Conservation (phyloP, 2,888 invertebrate genomes). For the Cotesia congregata region DNA sequence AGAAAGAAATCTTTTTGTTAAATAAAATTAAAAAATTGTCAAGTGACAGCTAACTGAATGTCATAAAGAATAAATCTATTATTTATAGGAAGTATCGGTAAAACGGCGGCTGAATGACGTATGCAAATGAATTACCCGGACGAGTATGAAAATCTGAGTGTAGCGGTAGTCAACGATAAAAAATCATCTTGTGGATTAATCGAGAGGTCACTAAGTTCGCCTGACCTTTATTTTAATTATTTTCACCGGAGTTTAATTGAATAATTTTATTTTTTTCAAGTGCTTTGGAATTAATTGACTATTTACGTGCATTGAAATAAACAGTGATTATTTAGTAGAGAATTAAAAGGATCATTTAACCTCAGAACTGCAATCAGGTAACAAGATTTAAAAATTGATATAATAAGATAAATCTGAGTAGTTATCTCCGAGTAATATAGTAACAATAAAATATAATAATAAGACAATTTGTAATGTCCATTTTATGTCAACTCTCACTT, state of each 20-base stretch:
- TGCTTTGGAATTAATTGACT: neutral
- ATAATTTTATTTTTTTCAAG: neutral
- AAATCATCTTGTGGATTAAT: slow-evolving; percentile 9
- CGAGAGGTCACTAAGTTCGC: neutral
- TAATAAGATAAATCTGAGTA: neutral
- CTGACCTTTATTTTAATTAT: neutral
- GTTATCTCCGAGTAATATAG: neutral
- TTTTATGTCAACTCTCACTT: neutral
- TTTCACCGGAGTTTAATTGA: neutral
- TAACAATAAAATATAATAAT: neutral
- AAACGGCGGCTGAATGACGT: slow-evolving; percentile 6
- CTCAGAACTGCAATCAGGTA: neutral
- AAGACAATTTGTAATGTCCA: neutral
- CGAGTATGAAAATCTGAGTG: neutral
- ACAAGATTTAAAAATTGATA: neutral
- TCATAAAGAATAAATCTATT: too few species aligned
- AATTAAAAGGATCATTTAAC: too few species aligned
- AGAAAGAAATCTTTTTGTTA: too few species aligned
- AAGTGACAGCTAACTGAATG: too few species aligned
- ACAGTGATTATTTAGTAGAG: neutral
- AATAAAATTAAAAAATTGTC: too few species aligned
- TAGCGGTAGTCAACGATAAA: slow-evolving; percentile 10
- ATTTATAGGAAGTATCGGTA: too few species aligned
- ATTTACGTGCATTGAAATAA: neutral
- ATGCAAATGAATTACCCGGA: slow-evolving; percentile 14